phyloP scores from a whole-genome alignment of 2,113 vertebrate genomes.

The Colius striatus region DNA sequence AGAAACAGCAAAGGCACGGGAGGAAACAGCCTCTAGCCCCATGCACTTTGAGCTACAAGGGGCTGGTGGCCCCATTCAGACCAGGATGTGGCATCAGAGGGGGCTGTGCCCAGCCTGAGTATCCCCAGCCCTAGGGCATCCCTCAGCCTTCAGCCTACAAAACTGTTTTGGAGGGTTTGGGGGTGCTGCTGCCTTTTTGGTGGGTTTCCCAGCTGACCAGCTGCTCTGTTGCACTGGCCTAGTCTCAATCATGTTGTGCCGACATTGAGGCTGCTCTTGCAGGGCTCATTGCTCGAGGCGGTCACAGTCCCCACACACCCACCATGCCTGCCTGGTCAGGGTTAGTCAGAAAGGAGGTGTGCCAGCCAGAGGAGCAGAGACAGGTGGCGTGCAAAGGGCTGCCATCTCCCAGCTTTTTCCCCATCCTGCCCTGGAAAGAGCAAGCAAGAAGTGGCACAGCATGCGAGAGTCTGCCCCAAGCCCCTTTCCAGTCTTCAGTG shows the following conservation, averaged over 20 bases:
- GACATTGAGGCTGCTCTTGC: fast-evolving
- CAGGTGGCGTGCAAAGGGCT: not conserved
- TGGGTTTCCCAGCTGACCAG: slow-evolving; percentile 1
- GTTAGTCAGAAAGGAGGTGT: not conserved
- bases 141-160: not conserved
- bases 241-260: fast-evolving
- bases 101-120: not conserved
- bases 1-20: not conserved
- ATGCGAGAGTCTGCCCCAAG: not conserved
- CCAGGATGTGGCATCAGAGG: not conserved
- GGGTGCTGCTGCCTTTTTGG: not conserved
- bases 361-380: fast-evolving
- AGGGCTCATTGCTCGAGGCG: fast-evolving
- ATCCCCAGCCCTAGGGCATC: not conserved
- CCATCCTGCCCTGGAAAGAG: not conserved
- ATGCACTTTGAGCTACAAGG: not conserved
- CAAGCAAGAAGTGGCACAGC: fast-evolving
- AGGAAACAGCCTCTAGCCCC: not conserved
- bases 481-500: not conserved
- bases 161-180: not conserved
- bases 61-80: fast-evolving
- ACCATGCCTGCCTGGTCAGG: fast-evolving
- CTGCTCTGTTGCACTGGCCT: not conserved
- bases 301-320: slow-evolving; percentile 43
- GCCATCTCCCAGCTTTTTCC: not conserved